Evolutionary conservation across 2,113 vertebrate species (phyloP).

Genomic region (Grallaria varia): DNA sequence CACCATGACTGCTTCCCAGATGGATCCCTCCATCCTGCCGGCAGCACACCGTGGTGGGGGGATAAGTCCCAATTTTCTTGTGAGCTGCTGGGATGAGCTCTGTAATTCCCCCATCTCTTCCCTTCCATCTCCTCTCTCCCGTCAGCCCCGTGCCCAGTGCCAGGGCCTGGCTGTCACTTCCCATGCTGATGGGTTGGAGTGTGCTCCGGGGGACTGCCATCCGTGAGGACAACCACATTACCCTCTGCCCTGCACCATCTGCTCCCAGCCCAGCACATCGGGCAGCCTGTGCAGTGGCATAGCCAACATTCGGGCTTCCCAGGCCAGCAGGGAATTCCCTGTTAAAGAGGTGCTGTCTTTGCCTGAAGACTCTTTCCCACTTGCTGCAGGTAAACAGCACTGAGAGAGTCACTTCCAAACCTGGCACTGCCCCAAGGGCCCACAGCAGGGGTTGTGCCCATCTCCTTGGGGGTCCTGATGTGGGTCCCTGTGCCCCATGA

Average conservation of each 20-base stretch:
- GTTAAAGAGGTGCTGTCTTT: neutral
- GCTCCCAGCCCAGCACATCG: slow-evolving; percentile 27
- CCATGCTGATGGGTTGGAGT: neutral
- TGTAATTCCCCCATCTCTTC: neutral
- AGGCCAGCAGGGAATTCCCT: neutral
- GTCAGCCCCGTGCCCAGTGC: neutral
- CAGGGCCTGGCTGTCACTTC: slow-evolving; percentile 16
- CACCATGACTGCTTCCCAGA: fast-evolving
- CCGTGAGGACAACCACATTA: neutral
- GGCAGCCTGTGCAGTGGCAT: neutral
- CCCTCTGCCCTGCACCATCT: slow-evolving; percentile 53
- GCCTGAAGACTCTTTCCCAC: neutral
- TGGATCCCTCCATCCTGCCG: fast-evolving
- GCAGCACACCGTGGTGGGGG: neutral
- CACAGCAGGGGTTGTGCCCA: neutral
- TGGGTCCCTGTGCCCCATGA: fast-evolving
- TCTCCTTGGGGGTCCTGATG: fast-evolving
- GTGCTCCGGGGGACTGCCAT: neutral
- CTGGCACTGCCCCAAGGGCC: neutral
- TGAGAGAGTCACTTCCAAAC: neutral
- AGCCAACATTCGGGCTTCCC: neutral
- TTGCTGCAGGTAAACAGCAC: neutral
- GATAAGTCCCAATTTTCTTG: fast-evolving
- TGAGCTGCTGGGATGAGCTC: neutral
- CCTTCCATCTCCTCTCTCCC: neutral